Evolutionary conservation across 2,888 invertebrate species (phyloP).

Genomic region (Argyra leucocephala): DNA sequence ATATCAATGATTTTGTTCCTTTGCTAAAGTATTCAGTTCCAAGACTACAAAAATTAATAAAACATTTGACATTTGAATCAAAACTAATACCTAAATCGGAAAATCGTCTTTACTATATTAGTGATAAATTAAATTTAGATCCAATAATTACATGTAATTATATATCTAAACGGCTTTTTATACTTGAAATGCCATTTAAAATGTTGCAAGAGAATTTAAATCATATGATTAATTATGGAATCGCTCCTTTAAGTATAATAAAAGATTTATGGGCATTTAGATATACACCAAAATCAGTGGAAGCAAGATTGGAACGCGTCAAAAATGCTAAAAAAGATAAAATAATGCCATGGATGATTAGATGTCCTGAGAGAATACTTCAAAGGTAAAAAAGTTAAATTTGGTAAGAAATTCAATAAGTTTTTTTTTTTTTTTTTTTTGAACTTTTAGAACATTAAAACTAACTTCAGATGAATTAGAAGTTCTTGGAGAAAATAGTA

Average conservation of each 20-base stretch:
- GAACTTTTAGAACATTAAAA: conserved; percentile 35
- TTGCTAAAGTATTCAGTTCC: conserved; percentile 45
- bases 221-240: conserved; percentile 48
- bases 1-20: conserved; percentile 47
- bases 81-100: conserved; percentile 39
- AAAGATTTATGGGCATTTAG: conserved; percentile 57
- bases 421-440: conserved; percentile 11
- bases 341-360: conserved; percentile 58
- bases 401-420: too few relatives aligned
- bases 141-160: conserved; percentile 44
- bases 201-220: conserved; percentile 48
- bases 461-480: conserved; percentile 38
- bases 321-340: conserved; percentile 45
- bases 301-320: conserved; percentile 46
- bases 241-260: conserved; percentile 48
- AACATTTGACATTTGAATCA: conserved; percentile 39
- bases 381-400: conserved; percentile 44
- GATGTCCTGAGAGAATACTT: conserved; percentile 50
- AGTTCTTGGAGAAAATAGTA: conserved; percentile 47
- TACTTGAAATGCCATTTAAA: conserved; percentile 49
- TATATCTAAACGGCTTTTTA: conserved; percentile 47
- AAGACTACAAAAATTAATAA: conserved; percentile 31
- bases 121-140: conserved; percentile 45
- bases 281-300: conserved; percentile 49
- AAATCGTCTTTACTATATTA: conserved; percentile 52